Percentiles rank a stretch among this genome's conserved stretches.
Conservation (phyloP, 2,888 invertebrate species). For the Sinotaia quadrata region DNA sequence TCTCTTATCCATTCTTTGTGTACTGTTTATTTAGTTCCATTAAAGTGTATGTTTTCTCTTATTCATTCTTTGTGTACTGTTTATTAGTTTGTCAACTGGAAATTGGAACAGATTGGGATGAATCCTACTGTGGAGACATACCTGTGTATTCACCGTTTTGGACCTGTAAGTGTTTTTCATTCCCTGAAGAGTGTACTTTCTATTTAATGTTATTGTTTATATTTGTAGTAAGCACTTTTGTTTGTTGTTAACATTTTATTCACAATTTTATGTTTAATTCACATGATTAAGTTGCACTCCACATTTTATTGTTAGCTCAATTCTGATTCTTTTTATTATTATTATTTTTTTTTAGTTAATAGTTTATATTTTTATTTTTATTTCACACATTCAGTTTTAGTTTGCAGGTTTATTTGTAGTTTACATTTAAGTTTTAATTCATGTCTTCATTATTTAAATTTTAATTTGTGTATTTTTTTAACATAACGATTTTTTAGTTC, state of each 20-base stretch:
- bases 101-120: slow-evolving; percentile 82
- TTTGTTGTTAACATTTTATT: not conserved
- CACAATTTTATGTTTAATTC: not conserved
- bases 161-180: slow-evolving; percentile 81
- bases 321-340: too few relatives aligned
- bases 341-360: too few relatives aligned
- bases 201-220: not conserved
- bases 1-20: not conserved
- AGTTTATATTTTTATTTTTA: too few relatives aligned
- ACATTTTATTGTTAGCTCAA: too few relatives aligned
- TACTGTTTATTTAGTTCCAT: slow-evolving; percentile 28
- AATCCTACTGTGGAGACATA: slow-evolving; percentile 91
- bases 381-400: too few relatives aligned
- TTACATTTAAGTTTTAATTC: too few relatives aligned
- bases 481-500: too few relatives aligned
- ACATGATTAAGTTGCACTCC: too few relatives aligned
- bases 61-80: not conserved
- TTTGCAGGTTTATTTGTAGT: too few relatives aligned
- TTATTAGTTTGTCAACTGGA: slow-evolving; percentile 84
- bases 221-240: too few relatives aligned
- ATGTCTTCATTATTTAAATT: too few relatives aligned
- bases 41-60: not conserved
- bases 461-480: too few relatives aligned
- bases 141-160: slow-evolving; percentile 90
- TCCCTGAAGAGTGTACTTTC: not conserved